Base-by-base conservation (phyloP, 2,888 invertebrate species). In the Belgica antarctica region DNA sequence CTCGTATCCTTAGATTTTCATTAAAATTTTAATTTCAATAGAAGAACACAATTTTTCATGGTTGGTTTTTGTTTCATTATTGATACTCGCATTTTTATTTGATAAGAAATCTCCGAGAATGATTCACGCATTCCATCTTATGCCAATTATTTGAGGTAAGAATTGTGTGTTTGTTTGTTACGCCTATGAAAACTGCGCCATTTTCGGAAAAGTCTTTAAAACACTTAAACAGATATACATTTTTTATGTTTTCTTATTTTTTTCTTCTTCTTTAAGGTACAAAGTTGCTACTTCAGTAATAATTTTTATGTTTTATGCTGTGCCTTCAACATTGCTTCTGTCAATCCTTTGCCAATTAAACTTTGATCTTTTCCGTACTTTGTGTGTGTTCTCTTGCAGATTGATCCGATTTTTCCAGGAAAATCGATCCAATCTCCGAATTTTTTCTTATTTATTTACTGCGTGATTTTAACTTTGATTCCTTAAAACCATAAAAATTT, bases 41-140 rank as follows among this genome's bases (percentile, higher is more conserved):
- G 59, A 59, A 25, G 59, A 59, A 59, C 59, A 59, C 59, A 59
- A 59, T 59, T 59, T 59, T 59, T 59, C 27, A 24, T 59, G 27
- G 27, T 59, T 57, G 17, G 47, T 57, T 57, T 52, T 52, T 52
- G 3, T 52, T 52, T 19, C 12, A 25, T 27, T 59, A 24, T 24
- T 59, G 27, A 59, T 59, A 59, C 27, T 59, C 59, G 15, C 17
- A 7, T n/a, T 7, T 7, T n/a, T 46, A n/a, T 46, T 46, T 3
- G 25, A 59, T 59, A 59, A 59, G 59, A 59, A 59, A 59, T 59
- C n/a, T 59, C 59, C 59, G 59, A 59, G 27, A 25, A 52, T 24
- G 25, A 7, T 52, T 22, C 2, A 52, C 4, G 17, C 52, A 2
- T 22, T 52, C 12, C 15, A 59, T 1, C 22, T 59, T 59, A 27